phyloP scores from a whole-genome alignment of 2,888 invertebrate genomes.

The Venusia cambrica region DNA sequence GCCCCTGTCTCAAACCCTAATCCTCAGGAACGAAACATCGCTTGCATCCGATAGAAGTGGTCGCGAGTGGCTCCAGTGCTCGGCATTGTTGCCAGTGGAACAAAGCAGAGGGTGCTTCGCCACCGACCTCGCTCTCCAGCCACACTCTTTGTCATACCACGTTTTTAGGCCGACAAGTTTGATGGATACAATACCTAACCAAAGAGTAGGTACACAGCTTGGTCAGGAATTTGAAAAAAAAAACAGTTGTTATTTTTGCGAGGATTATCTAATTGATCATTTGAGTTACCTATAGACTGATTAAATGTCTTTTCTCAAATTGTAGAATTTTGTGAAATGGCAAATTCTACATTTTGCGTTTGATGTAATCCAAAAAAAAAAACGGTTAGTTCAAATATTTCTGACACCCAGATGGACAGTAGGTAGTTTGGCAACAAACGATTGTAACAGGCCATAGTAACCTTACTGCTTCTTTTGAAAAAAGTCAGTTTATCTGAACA shows the following conservation, averaged over 20 bases:
- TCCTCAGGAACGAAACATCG: conserved; percentile 66
- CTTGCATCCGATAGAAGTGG: conserved; percentile 75
- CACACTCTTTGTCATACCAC: conserved; percentile 74
- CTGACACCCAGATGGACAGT: no score
- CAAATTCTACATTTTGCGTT: no score
- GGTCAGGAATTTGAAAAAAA: conserved; percentile 7
- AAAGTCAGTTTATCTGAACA: no score
- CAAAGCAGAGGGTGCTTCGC: conserved; percentile 71
- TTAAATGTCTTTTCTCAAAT: no score
- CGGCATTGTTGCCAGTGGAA: conserved; percentile 74
- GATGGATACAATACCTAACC: conserved; percentile 55
- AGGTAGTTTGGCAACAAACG: neutral
- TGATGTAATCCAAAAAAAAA: no score
- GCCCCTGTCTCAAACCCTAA: conserved; percentile 53
- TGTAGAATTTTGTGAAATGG: no score
- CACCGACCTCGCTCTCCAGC: conserved; percentile 63
- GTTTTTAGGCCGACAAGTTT: conserved; percentile 67
- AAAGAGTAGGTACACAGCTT: conserved; percentile 33
- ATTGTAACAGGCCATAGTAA: no score
- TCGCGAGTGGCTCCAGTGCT: conserved; percentile 50
- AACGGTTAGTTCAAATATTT: no score
- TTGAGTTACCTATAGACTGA: no score
- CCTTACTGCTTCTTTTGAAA: no score
- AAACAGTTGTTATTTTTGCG: no score
- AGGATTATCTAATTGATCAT: no score